Conservation (phyloP, 2,888 invertebrate genomes). For the Cataglyphis altisquamis region DNA sequence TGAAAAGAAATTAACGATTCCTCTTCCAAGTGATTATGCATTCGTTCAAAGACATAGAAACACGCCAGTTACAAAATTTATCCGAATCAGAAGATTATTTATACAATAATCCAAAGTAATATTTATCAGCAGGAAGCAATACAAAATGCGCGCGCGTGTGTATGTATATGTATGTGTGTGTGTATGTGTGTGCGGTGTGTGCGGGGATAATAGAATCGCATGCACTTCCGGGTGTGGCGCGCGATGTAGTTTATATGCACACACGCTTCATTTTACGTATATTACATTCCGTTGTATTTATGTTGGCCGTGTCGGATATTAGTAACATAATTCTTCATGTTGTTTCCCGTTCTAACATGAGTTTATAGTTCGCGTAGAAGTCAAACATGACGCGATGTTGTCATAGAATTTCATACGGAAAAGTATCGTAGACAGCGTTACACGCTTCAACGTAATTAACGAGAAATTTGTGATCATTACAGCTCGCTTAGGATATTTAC, state of each 20-base stretch:
- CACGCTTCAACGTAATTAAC: not conserved
- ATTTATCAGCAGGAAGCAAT: slow-evolving; percentile 63
- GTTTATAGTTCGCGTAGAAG: slow-evolving; percentile 12
- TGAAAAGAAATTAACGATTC: not conserved
- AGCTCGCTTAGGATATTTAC: not conserved
- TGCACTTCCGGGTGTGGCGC: slow-evolving; percentile 58
- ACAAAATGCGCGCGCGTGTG: slow-evolving; percentile 29
- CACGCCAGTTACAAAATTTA: slow-evolving; percentile 57
- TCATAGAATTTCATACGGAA: not conserved
- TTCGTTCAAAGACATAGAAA: slow-evolving; percentile 53
- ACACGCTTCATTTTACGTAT: slow-evolving; percentile 17
- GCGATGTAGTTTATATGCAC: slow-evolving; percentile 53
- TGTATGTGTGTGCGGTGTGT: not conserved
- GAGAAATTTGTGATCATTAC: not conserved
- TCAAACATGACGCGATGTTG: not conserved
- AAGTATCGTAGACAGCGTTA: not conserved
- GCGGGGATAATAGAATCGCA: slow-evolving; percentile 63
- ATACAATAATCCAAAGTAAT: slow-evolving; percentile 62
- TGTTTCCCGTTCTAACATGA: not conserved
- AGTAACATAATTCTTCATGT: slow-evolving; percentile 20
- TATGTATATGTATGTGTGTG: not conserved
- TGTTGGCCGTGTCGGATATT: slow-evolving; percentile 30
- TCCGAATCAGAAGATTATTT: slow-evolving; percentile 56
- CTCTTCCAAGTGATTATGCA: not conserved
- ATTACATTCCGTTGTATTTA: slow-evolving; percentile 41